A percentile compares a stretch with the other conserved stretches of the same genome.
These are phyloP conservation scores for Ypsolopha scabrella DNA, from an alignment of 2,888 invertebrate genomes.

Conservation along the genomic window DNA sequence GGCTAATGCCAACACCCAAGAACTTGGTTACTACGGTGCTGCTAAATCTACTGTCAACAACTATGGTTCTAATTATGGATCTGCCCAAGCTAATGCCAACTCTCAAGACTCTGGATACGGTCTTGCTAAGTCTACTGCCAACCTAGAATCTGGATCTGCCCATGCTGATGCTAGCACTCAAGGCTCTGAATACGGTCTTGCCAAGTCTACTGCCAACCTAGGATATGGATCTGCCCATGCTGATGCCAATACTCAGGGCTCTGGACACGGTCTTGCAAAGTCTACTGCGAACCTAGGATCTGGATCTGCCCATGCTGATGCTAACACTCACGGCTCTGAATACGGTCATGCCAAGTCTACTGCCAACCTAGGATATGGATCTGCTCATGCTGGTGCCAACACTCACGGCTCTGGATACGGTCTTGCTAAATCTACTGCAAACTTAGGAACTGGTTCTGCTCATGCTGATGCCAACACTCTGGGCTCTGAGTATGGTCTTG, in stretches of 20 bases:
- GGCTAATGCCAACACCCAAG: conserved; percentile 28
- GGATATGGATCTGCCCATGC: conserved; percentile 4
- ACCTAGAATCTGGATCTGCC: conserved; percentile 3
- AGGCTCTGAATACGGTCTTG: conserved; percentile 1
- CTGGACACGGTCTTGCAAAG: conserved; percentile 2
- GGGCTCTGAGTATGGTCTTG: conserved; percentile 6
- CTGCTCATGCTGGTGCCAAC: conserved; percentile 24
- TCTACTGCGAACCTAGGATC: conserved; percentile 3
- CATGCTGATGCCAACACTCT: conserved; percentile 16
- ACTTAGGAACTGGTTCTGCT: conserved; percentile 18
- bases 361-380: conserved; percentile 1
- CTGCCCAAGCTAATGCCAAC: conserved; percentile 17
- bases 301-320: conserved; percentile 4
- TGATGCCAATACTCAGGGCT: conserved; percentile 4
- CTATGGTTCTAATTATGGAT: conserved; percentile 19
- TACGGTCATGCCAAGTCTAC: conserved; percentile 1
- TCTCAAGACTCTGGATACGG: conserved; percentile 10
- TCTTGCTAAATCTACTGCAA: conserved; percentile 20
- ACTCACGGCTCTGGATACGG: conserved; percentile 21
- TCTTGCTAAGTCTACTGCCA: conserved; percentile 4
- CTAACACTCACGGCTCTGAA: conserved; percentile 5
- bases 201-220: conserved; percentile 5
- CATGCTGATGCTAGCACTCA: conserved; percentile 6
- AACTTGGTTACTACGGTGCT: conserved; percentile 14
- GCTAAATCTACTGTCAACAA: conserved; percentile 23